Base-by-base conservation (phyloP, 2,113 vertebrate species). In the Phaetusa simplex region DNA sequence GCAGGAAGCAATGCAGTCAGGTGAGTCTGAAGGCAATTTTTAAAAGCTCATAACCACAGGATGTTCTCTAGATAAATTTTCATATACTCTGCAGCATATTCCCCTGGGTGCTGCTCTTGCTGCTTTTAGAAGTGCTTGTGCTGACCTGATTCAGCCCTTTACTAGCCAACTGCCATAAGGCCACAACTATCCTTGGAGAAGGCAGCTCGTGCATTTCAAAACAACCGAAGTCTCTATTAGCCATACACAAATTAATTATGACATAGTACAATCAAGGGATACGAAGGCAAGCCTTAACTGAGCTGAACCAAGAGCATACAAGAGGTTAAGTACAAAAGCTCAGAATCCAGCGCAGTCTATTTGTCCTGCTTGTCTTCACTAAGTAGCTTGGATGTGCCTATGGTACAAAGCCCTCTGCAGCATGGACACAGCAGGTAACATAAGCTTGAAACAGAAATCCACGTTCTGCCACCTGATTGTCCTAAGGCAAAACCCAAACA, bases 271-370 rank as follows among this genome's bases (percentile, higher is more conserved):
- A 14, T 13, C 38, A 70, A 61, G 34, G 83, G 15, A 23, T 8
- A 55, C 0, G 0, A 53, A 85, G 34, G 23, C 1, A 3, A 66
- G 23, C 11, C 58, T 70, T 52, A 34, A 65, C 5, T 32, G n/a
- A 71, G 32, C 13, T 40, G 56, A 95, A 34, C 11, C 0, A 2
- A 83, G 62, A 65, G 14, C 45, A 50, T 69, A 3, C 14, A 24
- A 45, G 9, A 69, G 12, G 10, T 50, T 36, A 34, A 9, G 24
- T 29, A 56, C 15, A 62, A 79, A 52, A 24, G 1, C 11, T 76
- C 24, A 32, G 62, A 53, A 55, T 20, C 42, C 36, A 55, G 27
- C 5, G 2, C 19, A 61, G 49, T 14, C 49, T 47, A 23, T 34
- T 56, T 43, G 72, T 42, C 50, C 65, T 71, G 21, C 45, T 64